These are phyloP conservation scores for Hiodon tergisus DNA, from an alignment of 2,113 vertebrate genomes.

Conservation along the genomic window DNA sequence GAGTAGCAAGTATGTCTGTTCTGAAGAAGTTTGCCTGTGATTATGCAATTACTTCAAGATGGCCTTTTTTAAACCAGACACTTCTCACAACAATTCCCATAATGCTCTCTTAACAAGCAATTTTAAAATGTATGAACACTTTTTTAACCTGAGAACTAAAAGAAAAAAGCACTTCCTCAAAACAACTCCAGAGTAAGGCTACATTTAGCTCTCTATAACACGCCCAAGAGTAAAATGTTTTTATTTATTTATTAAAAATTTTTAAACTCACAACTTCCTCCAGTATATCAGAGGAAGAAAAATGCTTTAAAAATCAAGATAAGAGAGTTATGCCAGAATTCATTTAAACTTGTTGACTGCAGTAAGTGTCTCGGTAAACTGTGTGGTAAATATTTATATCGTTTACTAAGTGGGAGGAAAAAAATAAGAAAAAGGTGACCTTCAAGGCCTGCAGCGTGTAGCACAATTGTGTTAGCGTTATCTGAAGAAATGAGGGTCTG, in stretches of 20 bases:
- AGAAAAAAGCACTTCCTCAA: constrained; percentile 30
- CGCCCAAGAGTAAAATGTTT: constrained; percentile 30
- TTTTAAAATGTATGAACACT: not conserved
- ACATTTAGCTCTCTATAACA: constrained; percentile 48
- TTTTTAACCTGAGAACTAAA: constrained; percentile 18
- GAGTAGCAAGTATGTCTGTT: not conserved
- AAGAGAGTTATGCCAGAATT: not conserved
- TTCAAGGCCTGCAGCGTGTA: not conserved
- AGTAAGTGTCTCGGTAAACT: not conserved
- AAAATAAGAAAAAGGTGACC: not conserved
- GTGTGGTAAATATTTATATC: not conserved
- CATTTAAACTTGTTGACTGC: not conserved
- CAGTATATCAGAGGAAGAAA: not conserved
- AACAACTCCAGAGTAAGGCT: constrained; percentile 36
- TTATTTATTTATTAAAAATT: constrained; percentile 29
- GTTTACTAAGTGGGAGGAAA: constrained; percentile 29
- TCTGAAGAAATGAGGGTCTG: not conserved
- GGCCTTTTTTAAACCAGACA: not conserved
- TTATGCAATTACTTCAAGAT: not conserved
- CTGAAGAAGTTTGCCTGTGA: not conserved
- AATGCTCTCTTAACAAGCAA: not conserved
- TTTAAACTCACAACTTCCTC: not conserved
- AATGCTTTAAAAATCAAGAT: not conserved
- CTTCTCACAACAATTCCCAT: not conserved
- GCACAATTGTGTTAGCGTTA: not conserved